Conservation (phyloP, 2,113 vertebrate species). For the Pelmatolapia mariae region DNA sequence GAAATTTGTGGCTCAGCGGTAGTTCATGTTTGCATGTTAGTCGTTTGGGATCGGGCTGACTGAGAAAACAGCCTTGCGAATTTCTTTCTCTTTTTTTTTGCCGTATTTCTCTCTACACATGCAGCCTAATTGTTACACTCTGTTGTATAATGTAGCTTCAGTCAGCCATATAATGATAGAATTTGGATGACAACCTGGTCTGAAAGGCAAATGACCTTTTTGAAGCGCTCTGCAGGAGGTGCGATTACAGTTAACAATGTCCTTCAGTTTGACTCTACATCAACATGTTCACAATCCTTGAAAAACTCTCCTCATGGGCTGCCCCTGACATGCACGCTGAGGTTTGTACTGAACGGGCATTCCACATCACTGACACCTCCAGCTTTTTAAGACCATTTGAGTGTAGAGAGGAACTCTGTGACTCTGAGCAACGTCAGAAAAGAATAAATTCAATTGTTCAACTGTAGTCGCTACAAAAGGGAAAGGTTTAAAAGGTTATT, state of each 20-base stretch:
- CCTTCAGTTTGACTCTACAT: neutral
- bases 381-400: neutral
- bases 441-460: neutral
- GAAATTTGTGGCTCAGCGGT: constrained; percentile 5
- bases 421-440: neutral
- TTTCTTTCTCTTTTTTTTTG: neutral
- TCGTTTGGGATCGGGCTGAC: neutral
- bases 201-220: neutral
- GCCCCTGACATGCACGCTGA: neutral
- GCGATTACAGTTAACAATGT: neutral
- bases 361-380: neutral
- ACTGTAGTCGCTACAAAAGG: neutral
- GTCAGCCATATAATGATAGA: neutral
- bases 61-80: neutral
- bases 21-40: neutral
- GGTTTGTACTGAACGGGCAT: neutral
- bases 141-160: neutral
- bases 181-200: neutral
- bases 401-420: neutral
- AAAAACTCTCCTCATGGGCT: neutral
- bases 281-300: neutral
- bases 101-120: neutral
- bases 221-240: neutral
- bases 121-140: neutral
- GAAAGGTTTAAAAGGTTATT: neutral